Base-by-base conservation (phyloP, 1,140 invertebrate species). In the Drosophila baimaii region DNA sequence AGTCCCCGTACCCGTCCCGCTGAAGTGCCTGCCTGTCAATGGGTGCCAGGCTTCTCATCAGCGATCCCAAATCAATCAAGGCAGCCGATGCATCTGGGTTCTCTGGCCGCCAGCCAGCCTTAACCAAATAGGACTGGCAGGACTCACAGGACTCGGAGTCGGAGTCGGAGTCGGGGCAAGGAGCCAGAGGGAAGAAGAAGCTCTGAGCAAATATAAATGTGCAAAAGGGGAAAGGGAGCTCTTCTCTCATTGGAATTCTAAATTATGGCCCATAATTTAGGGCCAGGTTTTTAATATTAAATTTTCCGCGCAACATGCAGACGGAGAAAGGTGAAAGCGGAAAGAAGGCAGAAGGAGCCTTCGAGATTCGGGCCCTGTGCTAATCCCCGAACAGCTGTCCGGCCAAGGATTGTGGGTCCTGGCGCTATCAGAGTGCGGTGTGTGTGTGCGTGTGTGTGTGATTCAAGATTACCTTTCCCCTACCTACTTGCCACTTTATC, bases 331-430 rank as follows among this genome's bases (percentile, higher is more conserved):
- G 47, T 19, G n/a, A 56, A 33, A 55, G 55, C n/a, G 29, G 17
- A 29, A 58, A 41, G 57, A 41, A 63, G 44, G 70, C 1, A 33
- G 64, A 59, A 61, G 58, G 35, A 43, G 56, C 47, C 51, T 35
- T 35, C 31, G 31, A 54, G 51, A 54, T 35, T 66, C 31, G 62
- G 37, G 44, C 47, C 66, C 7, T 49, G 59, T 25, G 33, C 62
- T 68, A 68, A 83, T 83, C 82, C 81, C 81, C 77, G 78, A 64
- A 80, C 81, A 83, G 81, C 81, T 83, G 81, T 64, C 72, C 79
- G 12, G 47, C 62, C 51, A 39, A 29, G 73, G 61, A 76, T 56
- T 77, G 72, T 75, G 72, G 61, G 25, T 51, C 58, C 61, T 79
- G 71, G 77, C 81, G 81, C 81, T 84, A 85, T 63, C 73, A 56